A percentile compares a stretch with the other conserved stretches of the same genome.
phyloP scores from a whole-genome alignment of 2,888 invertebrate genomes.

The Oligia latruncula region DNA sequence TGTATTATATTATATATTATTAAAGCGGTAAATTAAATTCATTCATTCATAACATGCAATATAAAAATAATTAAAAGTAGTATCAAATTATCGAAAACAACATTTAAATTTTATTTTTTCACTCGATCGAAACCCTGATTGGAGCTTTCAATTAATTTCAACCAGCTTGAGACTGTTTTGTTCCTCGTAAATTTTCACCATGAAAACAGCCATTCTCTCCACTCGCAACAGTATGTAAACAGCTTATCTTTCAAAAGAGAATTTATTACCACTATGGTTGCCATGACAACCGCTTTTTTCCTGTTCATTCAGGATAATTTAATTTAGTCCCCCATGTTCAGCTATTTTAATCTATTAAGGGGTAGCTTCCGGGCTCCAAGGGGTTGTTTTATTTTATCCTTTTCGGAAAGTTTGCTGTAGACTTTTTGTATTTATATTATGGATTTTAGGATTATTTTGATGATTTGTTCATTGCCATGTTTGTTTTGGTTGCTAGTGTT shows the following conservation, averaged over 20 bases:
- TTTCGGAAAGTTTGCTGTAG: constrained; percentile 24
- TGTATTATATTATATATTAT: too few relatives aligned
- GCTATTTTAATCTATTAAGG: constrained; percentile 63
- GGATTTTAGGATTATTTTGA: constrained; percentile 13
- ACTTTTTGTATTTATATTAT: constrained; percentile 13
- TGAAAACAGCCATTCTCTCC: constrained; percentile 30
- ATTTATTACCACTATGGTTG: constrained; percentile 58
- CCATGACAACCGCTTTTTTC: constrained; percentile 54
- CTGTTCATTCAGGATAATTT: constrained; percentile 53
- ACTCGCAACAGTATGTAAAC: constrained; percentile 58
- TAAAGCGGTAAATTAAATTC: too few relatives aligned
- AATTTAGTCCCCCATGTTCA: constrained; percentile 55
- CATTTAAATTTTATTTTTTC: background rate
- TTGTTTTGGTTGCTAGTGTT: background rate
- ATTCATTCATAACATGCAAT: background rate
- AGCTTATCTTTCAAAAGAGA: constrained; percentile 45
- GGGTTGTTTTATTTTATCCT: constrained; percentile 45
- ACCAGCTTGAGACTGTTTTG: constrained; percentile 11
- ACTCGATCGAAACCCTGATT: background rate
- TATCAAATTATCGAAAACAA: background rate
- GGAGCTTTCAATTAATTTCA: background rate
- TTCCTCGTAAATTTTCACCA: constrained; percentile 24
- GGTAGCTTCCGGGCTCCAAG: constrained; percentile 31
- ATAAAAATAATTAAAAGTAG: background rate
- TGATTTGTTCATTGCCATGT: constrained; percentile 3